Percentiles rank a stretch among this genome's conserved stretches.
These are phyloP conservation scores for Apoda limacodes DNA, from an alignment of 2,888 invertebrate genomes.

Conservation along the genomic window DNA sequence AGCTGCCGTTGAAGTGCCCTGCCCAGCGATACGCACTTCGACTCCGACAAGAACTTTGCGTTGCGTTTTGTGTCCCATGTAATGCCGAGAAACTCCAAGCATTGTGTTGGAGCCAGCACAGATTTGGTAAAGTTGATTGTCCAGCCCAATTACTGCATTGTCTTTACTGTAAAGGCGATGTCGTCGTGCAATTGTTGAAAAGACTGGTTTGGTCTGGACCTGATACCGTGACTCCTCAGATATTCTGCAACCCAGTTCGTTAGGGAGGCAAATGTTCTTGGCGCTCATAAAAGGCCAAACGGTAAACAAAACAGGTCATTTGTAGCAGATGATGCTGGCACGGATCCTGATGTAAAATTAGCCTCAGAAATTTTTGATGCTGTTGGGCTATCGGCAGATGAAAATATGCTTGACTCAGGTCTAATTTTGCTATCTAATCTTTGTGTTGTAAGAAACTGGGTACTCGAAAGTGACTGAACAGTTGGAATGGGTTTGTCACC, in stretches of 20 bases:
- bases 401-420: conserved; percentile 18
- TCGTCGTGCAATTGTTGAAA: neutral
- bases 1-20: too few species aligned
- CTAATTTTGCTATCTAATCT: conserved; percentile 18
- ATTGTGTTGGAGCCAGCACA: too few species aligned
- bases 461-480: too few species aligned
- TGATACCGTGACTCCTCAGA: conserved; percentile 16
- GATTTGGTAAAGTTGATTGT: too few species aligned
- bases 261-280: conserved; percentile 18
- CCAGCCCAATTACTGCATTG: conserved; percentile 6
- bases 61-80: too few species aligned
- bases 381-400: conserved; percentile 12
- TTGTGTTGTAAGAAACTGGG: conserved; percentile 14
- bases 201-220: conserved; percentile 15
- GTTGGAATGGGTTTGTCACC: conserved; percentile 6
- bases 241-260: conserved; percentile 22
- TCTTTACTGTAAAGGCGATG: conserved; percentile 4
- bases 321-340: conserved; percentile 9
- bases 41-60: too few species aligned
- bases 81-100: too few species aligned
- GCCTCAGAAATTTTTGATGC: conserved; percentile 16
- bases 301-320: conserved; percentile 18
- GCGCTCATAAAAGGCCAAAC: conserved; percentile 20
- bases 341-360: conserved; percentile 10
- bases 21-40: too few species aligned